Evolutionary conservation across 1,140 invertebrate genomes (phyloP), one percentile per base, ranked within the genome.

Genomic region (Myzus persicae): DNA sequence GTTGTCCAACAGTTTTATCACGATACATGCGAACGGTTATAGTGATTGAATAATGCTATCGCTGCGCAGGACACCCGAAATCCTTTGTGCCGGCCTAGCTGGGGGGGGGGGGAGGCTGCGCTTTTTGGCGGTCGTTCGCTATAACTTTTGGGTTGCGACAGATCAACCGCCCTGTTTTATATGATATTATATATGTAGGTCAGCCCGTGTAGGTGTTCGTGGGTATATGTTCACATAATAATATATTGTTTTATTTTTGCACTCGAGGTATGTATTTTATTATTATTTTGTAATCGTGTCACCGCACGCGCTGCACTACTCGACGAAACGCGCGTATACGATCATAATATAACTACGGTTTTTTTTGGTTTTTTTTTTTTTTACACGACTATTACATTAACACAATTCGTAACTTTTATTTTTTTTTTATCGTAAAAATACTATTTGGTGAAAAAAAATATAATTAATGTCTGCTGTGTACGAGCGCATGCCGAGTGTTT

Each of bases 331-430:
- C 59, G 31, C 11, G 31, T 31, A 59, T 31, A 26, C 59, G 11
- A n/a, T n/a, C 36, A 76, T n/a, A 76, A 76, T 76, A 76, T 76
- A n/a, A n/a, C n/a, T n/a, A 76, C 59, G 59, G 8, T n/a, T 51
- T 51, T 51, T 22, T 51, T 48, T 48, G 11, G n/a, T n/a, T 48
- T 7, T n/a, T 76, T 67, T n/a, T 38, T 38, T 46, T 87, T 87
- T 51, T 24, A 89, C 46, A 89, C 36, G n/a, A 48, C 44, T 51
- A 36, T 36, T 89, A 89, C 46, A 89, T 89, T 40, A 89, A 89
- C 36, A 36, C 22, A 38, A 89, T 54, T 89, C n/a, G 87, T 51
- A 22, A 8, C 44, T 89, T 89, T 31, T 46, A 48, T 8, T n/a
- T 36, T 36, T 44, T 44, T 36, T 38, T 40, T 40, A 22, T 26